A percentile compares a stretch with the other conserved stretches of the same genome.
phyloP scores from a whole-genome alignment of 23 tunicate genomes.

The Halocynthia aurantium region DNA sequence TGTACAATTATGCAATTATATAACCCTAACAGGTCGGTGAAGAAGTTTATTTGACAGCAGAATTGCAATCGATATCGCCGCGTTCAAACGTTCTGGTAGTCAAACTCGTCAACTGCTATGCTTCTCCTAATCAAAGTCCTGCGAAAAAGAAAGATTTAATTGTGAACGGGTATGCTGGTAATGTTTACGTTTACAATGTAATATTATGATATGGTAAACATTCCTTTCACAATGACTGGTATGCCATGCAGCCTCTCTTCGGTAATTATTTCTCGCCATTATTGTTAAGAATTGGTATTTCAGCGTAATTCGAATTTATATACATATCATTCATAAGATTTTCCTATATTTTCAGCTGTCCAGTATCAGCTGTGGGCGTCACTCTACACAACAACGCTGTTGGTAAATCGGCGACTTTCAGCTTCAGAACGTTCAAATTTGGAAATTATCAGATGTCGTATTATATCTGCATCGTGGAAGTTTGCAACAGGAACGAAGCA shows the following conservation, averaged over 20 bases:
- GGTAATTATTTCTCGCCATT: no score
- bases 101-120: background rate
- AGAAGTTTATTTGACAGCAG: background rate
- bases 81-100: background rate
- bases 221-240: background rate
- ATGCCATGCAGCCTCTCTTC: background rate
- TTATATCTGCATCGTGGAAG: constrained; percentile 4
- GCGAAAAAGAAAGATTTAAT: background rate
- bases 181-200: background rate
- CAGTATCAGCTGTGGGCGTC: background rate
- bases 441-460: background rate
- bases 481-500: background rate
- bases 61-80: background rate
- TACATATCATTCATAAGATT: background rate
- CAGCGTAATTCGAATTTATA: no score
- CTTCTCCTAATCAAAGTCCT: background rate
- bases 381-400: background rate
- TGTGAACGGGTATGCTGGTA: background rate
- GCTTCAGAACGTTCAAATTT: background rate
- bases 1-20: no score
- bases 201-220: background rate
- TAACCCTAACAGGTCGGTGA: background rate
- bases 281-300: no score
- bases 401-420: background rate
- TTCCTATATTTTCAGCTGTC: background rate